These are phyloP conservation scores for Beroe ovata DNA, from an alignment of 37 sponge, comb jelly and placozoan species.

Conservation along the genomic window DNA sequence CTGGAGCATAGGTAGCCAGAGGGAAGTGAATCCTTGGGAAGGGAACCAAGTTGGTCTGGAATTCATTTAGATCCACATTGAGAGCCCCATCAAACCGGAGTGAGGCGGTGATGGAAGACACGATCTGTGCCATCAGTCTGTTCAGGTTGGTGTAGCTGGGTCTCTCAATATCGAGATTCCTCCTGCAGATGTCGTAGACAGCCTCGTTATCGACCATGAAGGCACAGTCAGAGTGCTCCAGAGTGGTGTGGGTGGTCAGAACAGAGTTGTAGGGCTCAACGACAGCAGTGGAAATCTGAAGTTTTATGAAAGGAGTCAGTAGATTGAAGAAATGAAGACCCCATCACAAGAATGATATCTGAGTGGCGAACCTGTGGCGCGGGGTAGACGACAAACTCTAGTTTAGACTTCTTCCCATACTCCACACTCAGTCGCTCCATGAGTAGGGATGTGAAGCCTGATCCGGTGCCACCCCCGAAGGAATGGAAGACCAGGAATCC, in stretches of 20 bases:
- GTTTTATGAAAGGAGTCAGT: neutral
- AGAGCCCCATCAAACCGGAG: constrained; percentile 94
- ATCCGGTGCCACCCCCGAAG: constrained; percentile 97
- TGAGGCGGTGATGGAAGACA: constrained; percentile 87
- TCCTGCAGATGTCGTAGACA: constrained; percentile 93
- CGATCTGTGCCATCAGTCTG: constrained; percentile 89
- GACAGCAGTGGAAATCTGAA: constrained; percentile 86
- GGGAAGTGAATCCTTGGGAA: constrained; percentile 98
- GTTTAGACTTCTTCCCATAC: constrained; percentile 96
- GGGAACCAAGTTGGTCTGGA: constrained; percentile 99
- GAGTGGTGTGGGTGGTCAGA: constrained; percentile 94
- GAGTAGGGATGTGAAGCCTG: constrained; percentile 94
- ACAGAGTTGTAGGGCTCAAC: constrained; percentile 99
- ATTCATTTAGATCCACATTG: constrained; percentile 96
- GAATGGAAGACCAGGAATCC: constrained; percentile 92
- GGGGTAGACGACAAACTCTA: constrained; percentile 96
- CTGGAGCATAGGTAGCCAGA: constrained; percentile 94
- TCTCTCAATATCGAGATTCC: constrained; percentile 93
- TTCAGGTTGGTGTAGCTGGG: constrained; percentile 94
- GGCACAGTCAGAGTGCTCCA: constrained; percentile 97
- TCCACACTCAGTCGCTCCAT: constrained; percentile 95
- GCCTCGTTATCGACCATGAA: constrained; percentile 99
- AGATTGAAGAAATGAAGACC: neutral
- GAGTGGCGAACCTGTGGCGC: constrained; percentile 87
- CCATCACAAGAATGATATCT: no score